Evolutionary conservation across 1,140 invertebrate genomes (phyloP).

Genomic region (Euschistus heros): DNA sequence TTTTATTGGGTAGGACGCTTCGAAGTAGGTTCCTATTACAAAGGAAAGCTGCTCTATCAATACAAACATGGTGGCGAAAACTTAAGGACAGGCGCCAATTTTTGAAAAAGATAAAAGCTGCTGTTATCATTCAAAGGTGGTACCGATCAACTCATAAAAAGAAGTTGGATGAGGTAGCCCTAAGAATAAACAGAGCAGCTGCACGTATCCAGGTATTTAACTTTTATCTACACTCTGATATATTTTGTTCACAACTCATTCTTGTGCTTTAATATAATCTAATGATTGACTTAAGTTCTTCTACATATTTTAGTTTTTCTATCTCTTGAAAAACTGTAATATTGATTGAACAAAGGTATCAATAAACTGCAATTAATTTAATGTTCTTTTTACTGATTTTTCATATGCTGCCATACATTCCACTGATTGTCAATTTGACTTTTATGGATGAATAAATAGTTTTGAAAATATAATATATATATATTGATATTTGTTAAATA

Average conservation of each 20-base stretch:
- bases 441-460: not conserved
- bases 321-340: too few relatives aligned
- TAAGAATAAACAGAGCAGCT: not conserved
- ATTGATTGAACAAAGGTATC: too few relatives aligned
- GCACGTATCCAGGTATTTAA: not conserved
- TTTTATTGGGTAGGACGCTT: not conserved
- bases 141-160: not conserved
- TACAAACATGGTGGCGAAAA: not conserved
- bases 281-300: not conserved
- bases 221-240: not conserved
- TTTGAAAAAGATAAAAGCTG: not conserved
- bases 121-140: conserved; percentile 6
- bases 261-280: not conserved
- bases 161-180: not conserved
- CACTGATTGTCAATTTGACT: too few relatives aligned
- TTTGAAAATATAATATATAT: not conserved
- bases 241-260: not conserved
- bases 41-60: not conserved
- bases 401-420: too few relatives aligned
- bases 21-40: not conserved
- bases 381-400: not conserved
- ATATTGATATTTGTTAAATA: not conserved
- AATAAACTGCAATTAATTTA: not conserved
- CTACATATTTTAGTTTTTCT: not conserved
- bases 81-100: not conserved